Percentiles rank a stretch among this genome's conserved stretches.
These are phyloP conservation scores for Xylocopa sonorina DNA, from an alignment of 1,140 invertebrate species.

Conservation along the genomic window DNA sequence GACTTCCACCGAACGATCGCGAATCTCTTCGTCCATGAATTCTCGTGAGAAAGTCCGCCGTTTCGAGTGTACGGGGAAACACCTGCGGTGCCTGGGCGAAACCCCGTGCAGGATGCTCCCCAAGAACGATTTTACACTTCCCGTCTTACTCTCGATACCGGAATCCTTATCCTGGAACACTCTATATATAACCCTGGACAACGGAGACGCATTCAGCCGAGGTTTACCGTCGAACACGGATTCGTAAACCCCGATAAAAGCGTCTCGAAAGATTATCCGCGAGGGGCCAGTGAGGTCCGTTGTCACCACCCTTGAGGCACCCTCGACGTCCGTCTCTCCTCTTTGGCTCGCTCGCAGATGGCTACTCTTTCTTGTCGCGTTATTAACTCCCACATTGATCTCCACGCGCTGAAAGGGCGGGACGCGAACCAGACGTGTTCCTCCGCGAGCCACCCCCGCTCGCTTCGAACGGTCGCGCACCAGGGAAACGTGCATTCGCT, in stretches of 20 bases:
- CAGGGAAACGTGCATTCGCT: background rate
- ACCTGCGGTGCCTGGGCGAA: too few relatives aligned
- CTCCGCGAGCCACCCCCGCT: background rate
- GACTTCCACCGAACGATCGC: constrained; percentile 24
- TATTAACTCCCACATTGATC: constrained; percentile 55
- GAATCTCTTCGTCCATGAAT: constrained; percentile 53
- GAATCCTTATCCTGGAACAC: too few relatives aligned
- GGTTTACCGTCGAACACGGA: constrained; percentile 42
- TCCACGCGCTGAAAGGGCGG: constrained; percentile 24
- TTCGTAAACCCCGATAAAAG: constrained; percentile 29
- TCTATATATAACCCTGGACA: background rate
- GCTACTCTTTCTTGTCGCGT: constrained; percentile 51
- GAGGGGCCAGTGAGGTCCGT: background rate
- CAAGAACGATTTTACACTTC: too few relatives aligned
- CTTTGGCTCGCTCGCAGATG: constrained; percentile 30
- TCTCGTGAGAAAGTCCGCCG: constrained; percentile 52
- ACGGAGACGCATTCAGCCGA: constrained; percentile 25
- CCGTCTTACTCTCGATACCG: too few relatives aligned
- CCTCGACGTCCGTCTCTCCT: background rate
- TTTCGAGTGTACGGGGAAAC: constrained; percentile 14
- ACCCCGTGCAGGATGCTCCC: too few relatives aligned
- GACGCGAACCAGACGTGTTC: background rate
- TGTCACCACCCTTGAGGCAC: background rate
- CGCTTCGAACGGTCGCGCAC: background rate
- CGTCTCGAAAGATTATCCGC: constrained; percentile 54